Conservation (phyloP, 2,888 invertebrate genomes). For the Chalcosyrphus nemorum region DNA sequence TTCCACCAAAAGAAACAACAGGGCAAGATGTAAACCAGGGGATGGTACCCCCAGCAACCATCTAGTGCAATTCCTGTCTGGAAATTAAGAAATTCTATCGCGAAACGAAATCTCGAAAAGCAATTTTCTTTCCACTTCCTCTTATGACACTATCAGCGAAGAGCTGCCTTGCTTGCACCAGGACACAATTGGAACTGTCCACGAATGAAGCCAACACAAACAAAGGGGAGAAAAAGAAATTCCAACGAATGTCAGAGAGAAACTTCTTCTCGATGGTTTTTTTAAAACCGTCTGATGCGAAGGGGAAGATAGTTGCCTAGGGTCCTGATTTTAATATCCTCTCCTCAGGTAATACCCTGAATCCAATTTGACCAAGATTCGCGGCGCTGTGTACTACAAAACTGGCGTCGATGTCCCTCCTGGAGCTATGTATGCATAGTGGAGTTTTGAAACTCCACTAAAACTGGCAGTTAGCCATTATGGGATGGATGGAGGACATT, state of each 20-base stretch:
- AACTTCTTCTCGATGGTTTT: constrained; percentile 52
- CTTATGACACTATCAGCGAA: constrained; percentile 68
- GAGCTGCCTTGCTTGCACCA: constrained; percentile 47
- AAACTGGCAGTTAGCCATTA: constrained; percentile 36
- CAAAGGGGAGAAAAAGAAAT: constrained; percentile 5
- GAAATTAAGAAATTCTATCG: constrained; percentile 71
- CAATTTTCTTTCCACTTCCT: constrained; percentile 69
- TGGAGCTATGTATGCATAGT: constrained; percentile 1
- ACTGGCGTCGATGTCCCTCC: constrained; percentile 8
- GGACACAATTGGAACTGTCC: constrained; percentile 66
- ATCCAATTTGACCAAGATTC: constrained; percentile 45
- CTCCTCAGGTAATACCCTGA: constrained; percentile 39
- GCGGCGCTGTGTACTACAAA: background rate
- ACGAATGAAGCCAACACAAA: constrained; percentile 20
- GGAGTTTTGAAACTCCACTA: constrained; percentile 44
- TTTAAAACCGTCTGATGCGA: constrained; percentile 20
- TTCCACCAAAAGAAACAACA: constrained; percentile 25
- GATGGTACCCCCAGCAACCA: background rate
- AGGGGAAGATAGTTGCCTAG: background rate
- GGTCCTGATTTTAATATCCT: constrained; percentile 27
- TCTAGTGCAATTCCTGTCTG: constrained; percentile 57
- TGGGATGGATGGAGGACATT: background rate
- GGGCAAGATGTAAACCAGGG: background rate
- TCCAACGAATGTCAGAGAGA: constrained; percentile 42
- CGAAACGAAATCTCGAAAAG: constrained; percentile 63